A percentile compares a stretch with the other conserved stretches of the same genome.
phyloP scores from a whole-genome alignment of 2,888 invertebrate species.

The Phymatocera aterrima region DNA sequence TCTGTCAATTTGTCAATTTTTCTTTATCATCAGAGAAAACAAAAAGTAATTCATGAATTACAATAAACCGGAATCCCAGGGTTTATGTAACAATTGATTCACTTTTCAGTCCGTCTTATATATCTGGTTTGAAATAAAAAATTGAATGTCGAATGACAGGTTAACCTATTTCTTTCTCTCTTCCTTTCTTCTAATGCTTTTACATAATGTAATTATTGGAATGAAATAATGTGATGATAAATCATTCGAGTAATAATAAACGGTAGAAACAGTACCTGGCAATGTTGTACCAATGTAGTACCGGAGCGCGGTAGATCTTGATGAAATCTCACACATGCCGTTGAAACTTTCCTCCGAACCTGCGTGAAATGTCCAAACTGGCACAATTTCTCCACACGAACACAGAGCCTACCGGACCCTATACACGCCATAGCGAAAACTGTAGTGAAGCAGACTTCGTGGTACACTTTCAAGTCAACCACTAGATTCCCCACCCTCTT shows the following conservation, averaged over 20 bases:
- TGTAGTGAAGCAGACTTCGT: conserved; percentile 80
- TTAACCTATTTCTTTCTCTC: conserved; percentile 11
- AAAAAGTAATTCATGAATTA: neutral
- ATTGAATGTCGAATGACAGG: neutral
- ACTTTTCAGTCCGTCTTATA: no score
- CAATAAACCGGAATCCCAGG: neutral
- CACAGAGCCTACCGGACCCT: conserved; percentile 89
- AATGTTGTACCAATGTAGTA: conserved; percentile 58
- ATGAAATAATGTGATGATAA: neutral
- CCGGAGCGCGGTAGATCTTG: conserved; percentile 78
- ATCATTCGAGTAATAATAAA: neutral
- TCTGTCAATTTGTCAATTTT: neutral
- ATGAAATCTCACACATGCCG: conserved; percentile 82
- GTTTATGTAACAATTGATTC: conserved; percentile 1
- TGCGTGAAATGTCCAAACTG: conserved; percentile 81
- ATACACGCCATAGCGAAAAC: conserved; percentile 90
- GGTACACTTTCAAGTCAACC: conserved; percentile 67
- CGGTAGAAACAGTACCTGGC: conserved; percentile 70
- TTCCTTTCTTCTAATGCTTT: no score
- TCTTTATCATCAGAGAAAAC: no score
- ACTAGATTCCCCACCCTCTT: conserved; percentile 59
- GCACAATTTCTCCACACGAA: conserved; percentile 89
- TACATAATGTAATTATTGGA: conserved; percentile 2
- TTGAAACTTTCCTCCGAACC: conserved; percentile 81
- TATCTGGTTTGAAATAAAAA: neutral